These are phyloP conservation scores for Melierax canorus DNA, from an alignment of 2,113 vertebrate genomes.

Conservation along the genomic window DNA sequence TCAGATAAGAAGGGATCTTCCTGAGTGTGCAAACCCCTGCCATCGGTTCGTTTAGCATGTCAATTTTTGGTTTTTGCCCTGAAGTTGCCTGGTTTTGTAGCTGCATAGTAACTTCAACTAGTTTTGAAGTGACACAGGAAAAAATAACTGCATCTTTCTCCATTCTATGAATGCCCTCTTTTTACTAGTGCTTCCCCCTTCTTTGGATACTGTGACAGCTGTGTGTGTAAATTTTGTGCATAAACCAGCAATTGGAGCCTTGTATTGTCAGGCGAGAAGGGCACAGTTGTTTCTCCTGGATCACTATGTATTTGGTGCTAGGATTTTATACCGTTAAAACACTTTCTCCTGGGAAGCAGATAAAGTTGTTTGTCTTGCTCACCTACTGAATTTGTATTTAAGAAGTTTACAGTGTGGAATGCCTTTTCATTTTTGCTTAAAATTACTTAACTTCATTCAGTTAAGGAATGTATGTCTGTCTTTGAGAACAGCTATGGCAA, in stretches of 20 bases:
- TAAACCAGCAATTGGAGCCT: not conserved
- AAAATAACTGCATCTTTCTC: not conserved
- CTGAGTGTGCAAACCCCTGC: not conserved
- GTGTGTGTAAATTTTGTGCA: not conserved
- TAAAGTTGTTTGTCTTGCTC: not conserved
- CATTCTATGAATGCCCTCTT: not conserved
- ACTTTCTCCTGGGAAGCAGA: not conserved
- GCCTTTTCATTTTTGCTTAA: not conserved
- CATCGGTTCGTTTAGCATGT: not conserved
- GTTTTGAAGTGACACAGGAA: not conserved
- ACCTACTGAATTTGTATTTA: not conserved
- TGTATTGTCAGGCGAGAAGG: not conserved
- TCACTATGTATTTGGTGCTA: not conserved
- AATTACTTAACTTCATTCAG: not conserved
- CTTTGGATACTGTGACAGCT: not conserved
- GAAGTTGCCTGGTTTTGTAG: not conserved
- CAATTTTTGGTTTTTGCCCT: fast-evolving
- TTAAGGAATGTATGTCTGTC: not conserved
- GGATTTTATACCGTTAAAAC: not conserved
- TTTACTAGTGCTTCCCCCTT: not conserved
- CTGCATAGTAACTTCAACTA: not conserved
- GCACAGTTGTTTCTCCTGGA: not conserved
- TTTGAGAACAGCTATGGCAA: not conserved
- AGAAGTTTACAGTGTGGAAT: not conserved
- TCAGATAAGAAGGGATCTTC: not conserved